Conservation (phyloP, 2,113 vertebrate species). For the Pelusios castaneus region DNA sequence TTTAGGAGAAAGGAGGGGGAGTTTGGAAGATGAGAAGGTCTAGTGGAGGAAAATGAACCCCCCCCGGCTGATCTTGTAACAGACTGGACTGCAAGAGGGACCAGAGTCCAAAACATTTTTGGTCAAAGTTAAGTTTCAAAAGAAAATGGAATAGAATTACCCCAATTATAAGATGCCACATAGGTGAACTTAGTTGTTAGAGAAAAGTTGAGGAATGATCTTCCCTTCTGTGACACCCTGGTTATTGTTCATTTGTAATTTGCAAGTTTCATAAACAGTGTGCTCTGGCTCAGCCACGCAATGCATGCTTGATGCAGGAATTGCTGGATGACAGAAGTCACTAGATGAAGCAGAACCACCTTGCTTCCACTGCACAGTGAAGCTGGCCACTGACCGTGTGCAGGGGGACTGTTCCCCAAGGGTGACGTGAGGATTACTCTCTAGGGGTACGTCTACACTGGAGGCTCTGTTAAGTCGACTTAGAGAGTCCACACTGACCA, state of each 20-base stretch:
- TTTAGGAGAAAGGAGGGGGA: too few relatives aligned
- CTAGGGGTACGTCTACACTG: not conserved
- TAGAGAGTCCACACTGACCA: too few relatives aligned
- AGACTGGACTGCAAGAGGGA: not conserved
- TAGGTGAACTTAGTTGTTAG: not conserved
- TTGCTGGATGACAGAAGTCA: not conserved
- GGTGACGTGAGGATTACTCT: too few relatives aligned
- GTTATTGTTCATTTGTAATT: too few relatives aligned
- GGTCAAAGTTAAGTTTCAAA: too few relatives aligned
- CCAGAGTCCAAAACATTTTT: not conserved
- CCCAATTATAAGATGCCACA: not conserved
- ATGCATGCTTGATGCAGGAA: not conserved
- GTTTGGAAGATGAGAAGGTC: not conserved
- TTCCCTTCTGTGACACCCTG: too few relatives aligned
- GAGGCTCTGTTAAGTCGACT: too few relatives aligned
- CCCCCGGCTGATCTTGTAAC: not conserved
- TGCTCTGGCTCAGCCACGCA: not conserved
- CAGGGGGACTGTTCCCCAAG: too few relatives aligned
- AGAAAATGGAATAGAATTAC: not conserved
- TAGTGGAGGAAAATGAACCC: not conserved
- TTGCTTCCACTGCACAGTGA: not conserved
- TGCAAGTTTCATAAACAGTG: not conserved
- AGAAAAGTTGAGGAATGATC: not conserved
- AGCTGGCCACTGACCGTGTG: too few relatives aligned
- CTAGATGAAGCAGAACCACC: not conserved